Evolutionary conservation across 2,113 vertebrate genomes (phyloP).

Genomic region (Lasiurus cinereus): DNA sequence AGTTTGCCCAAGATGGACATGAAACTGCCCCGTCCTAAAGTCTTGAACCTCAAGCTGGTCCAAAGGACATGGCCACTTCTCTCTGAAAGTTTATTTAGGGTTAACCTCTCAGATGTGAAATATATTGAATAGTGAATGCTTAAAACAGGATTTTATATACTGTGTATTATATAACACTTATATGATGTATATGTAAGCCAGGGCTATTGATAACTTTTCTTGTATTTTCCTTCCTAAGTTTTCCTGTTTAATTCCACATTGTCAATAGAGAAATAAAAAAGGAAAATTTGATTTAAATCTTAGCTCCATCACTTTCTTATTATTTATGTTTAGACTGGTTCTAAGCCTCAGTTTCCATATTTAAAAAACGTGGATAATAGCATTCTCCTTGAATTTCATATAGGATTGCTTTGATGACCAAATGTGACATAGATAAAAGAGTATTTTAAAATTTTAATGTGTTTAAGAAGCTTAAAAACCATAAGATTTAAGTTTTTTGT

Average conservation of each 20-base stretch:
- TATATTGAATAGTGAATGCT: neutral
- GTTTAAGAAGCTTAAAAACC: slow-evolving; percentile 29
- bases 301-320: neutral
- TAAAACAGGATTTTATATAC: neutral
- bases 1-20: neutral
- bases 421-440: slow-evolving; percentile 36
- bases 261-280: neutral
- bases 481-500: slow-evolving; percentile 20
- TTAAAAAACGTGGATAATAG: neutral
- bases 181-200: neutral
- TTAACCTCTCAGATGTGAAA: neutral
- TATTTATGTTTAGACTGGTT: slow-evolving; percentile 20
- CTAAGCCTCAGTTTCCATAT: neutral
- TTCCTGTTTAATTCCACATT: neutral
- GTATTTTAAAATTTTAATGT: slow-evolving; percentile 24
- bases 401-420: slow-evolving; percentile 49
- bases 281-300: neutral
- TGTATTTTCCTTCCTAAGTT: neutral
- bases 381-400: neutral
- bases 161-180: neutral
- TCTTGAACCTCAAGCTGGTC: neutral
- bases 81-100: neutral
- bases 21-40: neutral
- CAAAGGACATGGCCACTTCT: neutral
- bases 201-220: neutral